Base-by-base conservation (phyloP, 2,113 vertebrate genomes). In the Leptobrachium leishanense region DNA sequence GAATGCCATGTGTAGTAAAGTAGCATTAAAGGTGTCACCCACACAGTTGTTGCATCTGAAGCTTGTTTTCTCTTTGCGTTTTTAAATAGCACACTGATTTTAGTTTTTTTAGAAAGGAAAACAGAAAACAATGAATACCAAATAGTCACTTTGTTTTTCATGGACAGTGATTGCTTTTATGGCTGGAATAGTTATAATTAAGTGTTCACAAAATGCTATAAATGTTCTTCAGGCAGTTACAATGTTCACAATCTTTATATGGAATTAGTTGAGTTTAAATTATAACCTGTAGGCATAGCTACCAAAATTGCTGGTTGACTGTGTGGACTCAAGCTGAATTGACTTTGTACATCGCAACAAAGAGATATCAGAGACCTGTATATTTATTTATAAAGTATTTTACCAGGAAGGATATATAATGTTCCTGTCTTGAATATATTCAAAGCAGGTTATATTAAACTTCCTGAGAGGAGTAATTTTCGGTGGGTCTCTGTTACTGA, bases 121-220 rank as follows among this genome's bases (percentile, higher is more conserved):
- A 42, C 15, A 40, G 9, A 65, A 65, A 40, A 74, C 31, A 67
- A 9, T 40, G 43, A 44, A 73, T 39, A 54, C 15, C n/a, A 79
- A 79, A 39, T n/a, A 0, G 40, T n/a, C 57, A 43, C 40, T 79
- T 79, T 72, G 70, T 72, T 67, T 41, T 57, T 65, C 13, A 3
- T 64, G 50, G 77, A 79, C 62, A 67, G 63, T 11, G 43, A 41
- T 67, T 67, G 50, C 43, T 73, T 79, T 31, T 43, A 59, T 57
- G 46, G 41, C 44, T 39, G 41, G 54, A 79, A 79, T 43, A 73
- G 70, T 68, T 79, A 79, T 74, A 79, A 79, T 74, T 79, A 79
- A 59, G 50, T 74, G 53, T 39, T 79, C 63, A 79, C 41, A 53
- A 54, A 67, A 57, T 42, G 64, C 77, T 79, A 74, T 55, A 79